Percentiles rank a stretch among this genome's conserved stretches.
These are phyloP conservation scores for Acrocephalus arundinaceus DNA, from an alignment of 2,113 vertebrate genomes.

Conservation along the genomic window DNA sequence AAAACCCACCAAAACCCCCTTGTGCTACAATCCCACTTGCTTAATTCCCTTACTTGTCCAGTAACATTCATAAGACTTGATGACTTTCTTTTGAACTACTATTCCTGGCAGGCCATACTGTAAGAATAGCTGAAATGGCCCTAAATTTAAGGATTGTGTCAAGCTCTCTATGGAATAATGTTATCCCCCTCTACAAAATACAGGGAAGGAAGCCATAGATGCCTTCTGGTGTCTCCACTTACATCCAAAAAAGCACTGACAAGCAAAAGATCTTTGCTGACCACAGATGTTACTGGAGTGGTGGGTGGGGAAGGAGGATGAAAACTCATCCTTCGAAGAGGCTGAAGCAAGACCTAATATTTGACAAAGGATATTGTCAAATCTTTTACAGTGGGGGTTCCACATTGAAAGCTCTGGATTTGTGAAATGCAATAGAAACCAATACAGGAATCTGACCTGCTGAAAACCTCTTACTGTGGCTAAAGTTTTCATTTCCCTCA, in stretches of 20 bases:
- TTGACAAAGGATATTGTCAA: neutral
- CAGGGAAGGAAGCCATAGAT: neutral
- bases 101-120: neutral
- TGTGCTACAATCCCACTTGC: neutral
- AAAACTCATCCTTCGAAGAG: neutral
- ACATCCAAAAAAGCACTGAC: neutral
- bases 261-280: neutral
- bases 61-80: neutral
- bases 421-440: neutral
- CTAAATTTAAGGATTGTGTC: neutral
- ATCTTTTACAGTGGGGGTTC: neutral
- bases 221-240: neutral
- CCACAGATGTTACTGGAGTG: neutral
- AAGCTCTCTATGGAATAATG: neutral
- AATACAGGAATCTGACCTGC: slow-evolving; percentile 3
- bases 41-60: neutral
- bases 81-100: neutral
- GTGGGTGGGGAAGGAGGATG: neutral
- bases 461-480: slow-evolving; percentile 29
- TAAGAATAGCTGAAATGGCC: neutral
- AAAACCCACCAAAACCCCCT: neutral
- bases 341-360: neutral
- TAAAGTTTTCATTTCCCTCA: slow-evolving; percentile 27
- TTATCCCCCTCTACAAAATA: neutral
- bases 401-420: neutral